Base-by-base conservation (phyloP, 2,113 vertebrate species). In the Dascyllus trimaculatus region DNA sequence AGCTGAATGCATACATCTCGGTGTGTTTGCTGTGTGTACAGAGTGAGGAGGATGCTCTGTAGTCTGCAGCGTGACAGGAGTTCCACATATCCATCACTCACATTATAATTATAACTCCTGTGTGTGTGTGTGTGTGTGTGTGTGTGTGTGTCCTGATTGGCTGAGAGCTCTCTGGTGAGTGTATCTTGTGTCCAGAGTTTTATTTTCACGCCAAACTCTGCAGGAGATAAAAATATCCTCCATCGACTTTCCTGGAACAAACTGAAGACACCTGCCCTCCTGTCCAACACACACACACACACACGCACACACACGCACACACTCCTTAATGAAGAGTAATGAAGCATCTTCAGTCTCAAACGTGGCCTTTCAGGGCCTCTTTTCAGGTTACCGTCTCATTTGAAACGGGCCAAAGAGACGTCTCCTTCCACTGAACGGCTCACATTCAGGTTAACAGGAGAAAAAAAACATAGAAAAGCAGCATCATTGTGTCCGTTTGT, bases 161-260 rank as follows among this genome's bases (percentile, higher is more conserved):
- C 75, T 46, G 35, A 40, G 22, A 73, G 48, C 9, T 52, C 29
- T 68, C 60, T 54, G 26, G 29, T 61, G 56, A 73, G 38, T 71
- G 78, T 26, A 11, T 78, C 65, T 65, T 84, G 78, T 85, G 80
- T 89, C 80, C 45, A 78, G 67, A 52, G 78, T 60, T 61, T n/a
- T 82, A 82, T 86, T 85, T 89, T 84, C 80, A 70, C 49, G 72
- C 60, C 58, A 11, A 56, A 71, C 71, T 60, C 32, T 52, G 52
- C 64, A 77, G 65, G 64, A 89, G 73, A 87, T 92, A 91, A 85
- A 92, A 91, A 88, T 87, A 89, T 64, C 53, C 81, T 84, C 63
- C 46, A 67, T 62, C 69, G 68, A 57, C 75, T 66, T 84, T 85
- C 84, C 88, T 79, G 83, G 88, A 92, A 90, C 68, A 85, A 82